Percentiles rank a stretch among this genome's conserved stretches.
Evolutionary conservation across 2,888 invertebrate species (phyloP).

Genomic region (Chelonus formosanus): DNA sequence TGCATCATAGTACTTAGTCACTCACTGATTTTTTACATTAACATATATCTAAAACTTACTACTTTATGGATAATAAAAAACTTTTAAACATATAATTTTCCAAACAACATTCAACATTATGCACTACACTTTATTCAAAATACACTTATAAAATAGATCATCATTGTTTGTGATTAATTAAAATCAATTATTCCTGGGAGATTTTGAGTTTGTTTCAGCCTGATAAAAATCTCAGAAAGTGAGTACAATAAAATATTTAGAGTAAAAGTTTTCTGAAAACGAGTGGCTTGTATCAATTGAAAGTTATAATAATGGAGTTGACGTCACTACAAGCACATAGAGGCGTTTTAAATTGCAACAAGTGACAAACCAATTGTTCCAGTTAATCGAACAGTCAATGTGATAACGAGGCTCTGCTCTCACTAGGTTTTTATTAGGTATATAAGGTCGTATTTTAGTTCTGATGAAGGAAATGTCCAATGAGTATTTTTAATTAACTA

Average conservation of each 20-base stretch:
- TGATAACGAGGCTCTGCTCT: slow-evolving; percentile 44
- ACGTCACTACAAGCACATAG: slow-evolving; percentile 46
- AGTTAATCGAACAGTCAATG: slow-evolving; percentile 49
- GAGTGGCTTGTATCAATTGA: not conserved
- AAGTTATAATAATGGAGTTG: slow-evolving; percentile 46
- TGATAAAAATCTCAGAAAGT: no score
- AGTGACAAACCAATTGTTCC: slow-evolving; percentile 53
- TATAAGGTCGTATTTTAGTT: no score
- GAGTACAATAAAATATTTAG: no score
- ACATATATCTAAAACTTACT: not conserved
- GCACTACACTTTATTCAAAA: not conserved
- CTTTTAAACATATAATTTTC: not conserved
- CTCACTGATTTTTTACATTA: not conserved
- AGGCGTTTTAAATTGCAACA: slow-evolving; percentile 51
- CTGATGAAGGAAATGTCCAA: no score
- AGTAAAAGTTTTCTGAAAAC: no score
- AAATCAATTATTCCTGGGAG: not conserved
- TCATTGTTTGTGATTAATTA: not conserved
- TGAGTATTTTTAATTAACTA: no score
- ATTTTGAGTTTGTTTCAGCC: no score
- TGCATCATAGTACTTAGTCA: slow-evolving; percentile 2
- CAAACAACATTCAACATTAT: not conserved
- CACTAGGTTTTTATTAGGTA: slow-evolving; percentile 9
- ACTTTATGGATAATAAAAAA: no score
- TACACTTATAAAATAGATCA: not conserved